These are phyloP conservation scores for Gibbula magus DNA, from an alignment of 2,888 invertebrate species.

Conservation along the genomic window DNA sequence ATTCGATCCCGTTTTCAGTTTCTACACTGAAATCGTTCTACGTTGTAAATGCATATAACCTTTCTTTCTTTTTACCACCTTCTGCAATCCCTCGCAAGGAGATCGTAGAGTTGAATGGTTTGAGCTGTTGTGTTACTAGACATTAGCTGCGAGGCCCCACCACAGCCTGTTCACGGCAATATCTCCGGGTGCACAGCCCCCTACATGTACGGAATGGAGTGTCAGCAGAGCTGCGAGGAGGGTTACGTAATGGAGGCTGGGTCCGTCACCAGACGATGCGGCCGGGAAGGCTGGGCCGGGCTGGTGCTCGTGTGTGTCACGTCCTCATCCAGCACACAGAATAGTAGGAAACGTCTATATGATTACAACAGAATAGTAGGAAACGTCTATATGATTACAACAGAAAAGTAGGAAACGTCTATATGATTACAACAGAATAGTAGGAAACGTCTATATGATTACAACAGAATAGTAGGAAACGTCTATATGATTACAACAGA, in stretches of 20 bases:
- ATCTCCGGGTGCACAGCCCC: conserved; percentile 45
- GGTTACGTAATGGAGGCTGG: conserved; percentile 42
- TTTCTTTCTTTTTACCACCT: background rate
- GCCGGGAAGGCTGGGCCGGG: conserved; percentile 49
- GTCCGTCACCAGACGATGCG: conserved; percentile 43
- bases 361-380: too few relatives aligned
- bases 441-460: too few relatives aligned
- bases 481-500: too few relatives aligned
- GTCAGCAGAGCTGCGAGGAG: conserved; percentile 47
- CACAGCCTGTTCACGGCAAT: conserved; percentile 40
- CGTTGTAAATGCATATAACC: too few relatives aligned
- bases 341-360: background rate
- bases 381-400: too few relatives aligned
- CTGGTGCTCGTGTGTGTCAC: conserved; percentile 37
- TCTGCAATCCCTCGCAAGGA: too few relatives aligned
- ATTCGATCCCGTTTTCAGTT: too few relatives aligned
- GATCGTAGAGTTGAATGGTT: background rate
- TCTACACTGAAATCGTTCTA: too few relatives aligned
- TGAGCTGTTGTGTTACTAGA: conserved; percentile 41
- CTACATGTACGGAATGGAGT: conserved; percentile 39
- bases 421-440: too few relatives aligned
- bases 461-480: too few relatives aligned
- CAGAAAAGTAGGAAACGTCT: too few relatives aligned
- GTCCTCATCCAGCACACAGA: background rate
- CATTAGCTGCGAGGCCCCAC: conserved; percentile 43